Percentiles rank a stretch among this genome's conserved stretches.
Evolutionary conservation across 2,113 vertebrate genomes (phyloP).

Genomic region (Mobula birostris): DNA sequence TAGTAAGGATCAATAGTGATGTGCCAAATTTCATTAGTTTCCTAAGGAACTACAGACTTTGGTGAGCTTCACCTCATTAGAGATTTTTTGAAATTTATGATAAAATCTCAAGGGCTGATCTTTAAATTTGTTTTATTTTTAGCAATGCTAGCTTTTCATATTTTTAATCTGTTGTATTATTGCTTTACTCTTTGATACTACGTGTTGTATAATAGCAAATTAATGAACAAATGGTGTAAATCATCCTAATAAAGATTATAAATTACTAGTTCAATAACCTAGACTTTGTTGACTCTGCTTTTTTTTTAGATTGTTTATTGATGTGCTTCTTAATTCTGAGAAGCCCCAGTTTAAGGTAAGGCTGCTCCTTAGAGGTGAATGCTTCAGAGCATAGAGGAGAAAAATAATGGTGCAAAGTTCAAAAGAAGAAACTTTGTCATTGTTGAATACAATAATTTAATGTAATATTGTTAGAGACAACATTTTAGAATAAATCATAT

Average conservation of each 20-base stretch:
- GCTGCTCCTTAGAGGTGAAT: background rate
- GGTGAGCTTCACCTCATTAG: background rate
- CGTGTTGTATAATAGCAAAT: background rate
- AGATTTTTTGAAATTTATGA: background rate
- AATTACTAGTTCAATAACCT: background rate
- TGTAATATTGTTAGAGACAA: background rate
- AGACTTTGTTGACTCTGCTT: background rate
- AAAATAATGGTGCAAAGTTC: background rate
- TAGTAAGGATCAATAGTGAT: too few relatives aligned
- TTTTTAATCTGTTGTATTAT: background rate
- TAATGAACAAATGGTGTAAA: background rate
- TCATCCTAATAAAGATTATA: background rate
- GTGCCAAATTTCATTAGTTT: too few relatives aligned
- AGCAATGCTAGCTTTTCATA: background rate
- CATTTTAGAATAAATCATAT: background rate
- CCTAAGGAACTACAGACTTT: too few relatives aligned
- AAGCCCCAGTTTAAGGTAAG: constrained; percentile 89
- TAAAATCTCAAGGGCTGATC: background rate
- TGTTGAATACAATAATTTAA: background rate
- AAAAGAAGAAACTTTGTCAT: background rate
- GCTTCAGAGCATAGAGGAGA: background rate
- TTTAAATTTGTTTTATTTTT: background rate
- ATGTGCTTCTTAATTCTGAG: constrained; percentile 74
- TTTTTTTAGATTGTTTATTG: constrained; percentile 77
- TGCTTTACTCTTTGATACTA: background rate